Percentiles rank a stretch among this genome's conserved stretches.
These are phyloP conservation scores for Acrossocheilus wenchowensis DNA, from an alignment of 2,797 vertebrate genomes.

Conservation along the genomic window DNA sequence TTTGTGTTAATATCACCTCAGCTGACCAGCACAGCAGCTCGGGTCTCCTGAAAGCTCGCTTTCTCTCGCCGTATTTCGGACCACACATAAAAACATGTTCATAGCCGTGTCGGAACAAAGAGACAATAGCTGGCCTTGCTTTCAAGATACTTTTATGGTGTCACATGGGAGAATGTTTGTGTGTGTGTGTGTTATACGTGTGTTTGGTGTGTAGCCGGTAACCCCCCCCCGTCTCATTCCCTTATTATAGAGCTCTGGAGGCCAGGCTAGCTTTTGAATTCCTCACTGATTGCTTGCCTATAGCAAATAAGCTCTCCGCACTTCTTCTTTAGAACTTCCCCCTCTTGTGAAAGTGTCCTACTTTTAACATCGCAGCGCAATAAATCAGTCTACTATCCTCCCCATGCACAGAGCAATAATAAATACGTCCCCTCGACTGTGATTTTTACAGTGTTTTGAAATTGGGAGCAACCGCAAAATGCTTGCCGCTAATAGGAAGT, in stretches of 20 bases:
- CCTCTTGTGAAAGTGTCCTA: conserved; percentile 72
- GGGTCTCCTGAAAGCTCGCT: neutral
- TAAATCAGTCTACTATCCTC: conserved; percentile 63
- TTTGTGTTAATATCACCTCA: neutral
- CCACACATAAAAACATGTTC: conserved; percentile 46
- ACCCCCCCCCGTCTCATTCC: conserved; percentile 59
- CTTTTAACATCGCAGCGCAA: conserved; percentile 65
- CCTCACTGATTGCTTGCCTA: conserved; percentile 77
- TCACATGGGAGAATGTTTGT: conserved; percentile 75
- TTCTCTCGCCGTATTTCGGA: conserved; percentile 28
- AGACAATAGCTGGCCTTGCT: conserved; percentile 67
- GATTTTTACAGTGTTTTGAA: conserved; percentile 53
- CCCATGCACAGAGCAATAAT: conserved; percentile 55
- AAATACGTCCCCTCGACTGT: conserved; percentile 54
- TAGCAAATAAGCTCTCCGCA: conserved; percentile 73
- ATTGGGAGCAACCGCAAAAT: conserved; percentile 40
- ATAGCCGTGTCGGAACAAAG: conserved; percentile 59
- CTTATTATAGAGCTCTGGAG: conserved; percentile 76
- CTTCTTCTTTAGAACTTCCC: conserved; percentile 69
- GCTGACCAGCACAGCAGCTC: conserved; percentile 7
- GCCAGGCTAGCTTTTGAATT: conserved; percentile 74
- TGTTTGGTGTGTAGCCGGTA: conserved; percentile 41
- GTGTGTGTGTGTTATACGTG: neutral
- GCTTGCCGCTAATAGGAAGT: conserved; percentile 27
- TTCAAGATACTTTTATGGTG: conserved; percentile 66